Percentiles rank a stretch among this genome's conserved stretches.
These are phyloP conservation scores for Nymphalis polychloros DNA, from an alignment of 2,888 invertebrate species.

Conservation along the genomic window DNA sequence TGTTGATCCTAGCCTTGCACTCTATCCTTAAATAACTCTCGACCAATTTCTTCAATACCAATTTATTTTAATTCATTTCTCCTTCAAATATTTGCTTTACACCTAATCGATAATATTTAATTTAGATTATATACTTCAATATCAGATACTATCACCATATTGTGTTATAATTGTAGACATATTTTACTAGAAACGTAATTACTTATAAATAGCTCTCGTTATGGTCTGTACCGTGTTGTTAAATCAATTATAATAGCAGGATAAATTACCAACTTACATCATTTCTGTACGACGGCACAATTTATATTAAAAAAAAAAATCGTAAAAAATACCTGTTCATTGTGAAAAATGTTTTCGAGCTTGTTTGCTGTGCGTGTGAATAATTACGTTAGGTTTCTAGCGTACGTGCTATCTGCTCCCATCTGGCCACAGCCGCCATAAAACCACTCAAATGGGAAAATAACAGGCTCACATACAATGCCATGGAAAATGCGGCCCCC, in stretches of 20 bases:
- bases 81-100: no score
- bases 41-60: background rate
- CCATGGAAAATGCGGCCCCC: slow-evolving; percentile 66
- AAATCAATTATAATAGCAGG: slow-evolving; percentile 4
- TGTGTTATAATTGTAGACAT: background rate
- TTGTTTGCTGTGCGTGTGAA: slow-evolving; percentile 68
- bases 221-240: background rate
- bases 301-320: slow-evolving; percentile 14
- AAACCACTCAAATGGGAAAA: slow-evolving; percentile 80
- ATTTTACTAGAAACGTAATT: background rate
- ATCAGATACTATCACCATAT: background rate
- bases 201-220: slow-evolving; percentile 1
- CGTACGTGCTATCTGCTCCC: slow-evolving; percentile 69
- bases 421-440: slow-evolving; percentile 70
- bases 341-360: slow-evolving; percentile 34
- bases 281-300: slow-evolving; percentile 13
- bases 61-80: no score
- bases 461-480: slow-evolving; percentile 78
- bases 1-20: slow-evolving; percentile 37
- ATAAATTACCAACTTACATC: slow-evolving; percentile 13
- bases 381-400: slow-evolving; percentile 78
- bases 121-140: background rate
- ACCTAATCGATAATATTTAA: background rate
- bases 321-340: slow-evolving; percentile 38
- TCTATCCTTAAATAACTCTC: slow-evolving; percentile 24